Conservation (phyloP, 2,888 invertebrate genomes). For the Drosophila bunnanda region DNA sequence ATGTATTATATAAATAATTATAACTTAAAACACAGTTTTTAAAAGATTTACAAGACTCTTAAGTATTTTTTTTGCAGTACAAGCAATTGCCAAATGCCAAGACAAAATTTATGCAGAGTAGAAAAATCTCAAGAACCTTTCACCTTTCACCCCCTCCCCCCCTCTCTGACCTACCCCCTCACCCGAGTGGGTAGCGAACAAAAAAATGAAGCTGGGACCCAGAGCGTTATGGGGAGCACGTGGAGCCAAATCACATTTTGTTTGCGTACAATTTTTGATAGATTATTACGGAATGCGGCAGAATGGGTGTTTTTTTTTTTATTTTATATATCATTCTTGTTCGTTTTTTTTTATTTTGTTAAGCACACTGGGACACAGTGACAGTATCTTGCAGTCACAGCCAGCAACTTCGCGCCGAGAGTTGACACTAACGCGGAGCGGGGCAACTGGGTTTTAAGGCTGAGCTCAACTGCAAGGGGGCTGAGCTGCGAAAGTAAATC, state of each 20-base stretch:
- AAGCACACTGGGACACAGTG: conserved; percentile 41
- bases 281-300: conserved; percentile 76
- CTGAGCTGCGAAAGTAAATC: conserved; percentile 36
- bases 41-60: background rate
- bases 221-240: conserved; percentile 36
- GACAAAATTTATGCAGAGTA: conserved; percentile 74
- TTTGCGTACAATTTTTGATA: conserved; percentile 79
- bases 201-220: background rate
- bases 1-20: background rate
- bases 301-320: conserved; percentile 5
- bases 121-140: conserved; percentile 21
- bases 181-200: background rate
- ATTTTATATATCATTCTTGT: background rate
- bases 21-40: background rate
- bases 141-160: background rate
- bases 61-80: background rate
- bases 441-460: background rate
- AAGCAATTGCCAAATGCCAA: conserved; percentile 73
- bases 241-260: conserved; percentile 76
- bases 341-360: background rate
- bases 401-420: conserved; percentile 65
- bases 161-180: no score
- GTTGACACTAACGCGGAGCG: conserved; percentile 64
- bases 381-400: conserved; percentile 76
- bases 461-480: conserved; percentile 6